Evolutionary conservation across 1,140 invertebrate species (phyloP).

Genomic region (Eumeta japonica): DNA sequence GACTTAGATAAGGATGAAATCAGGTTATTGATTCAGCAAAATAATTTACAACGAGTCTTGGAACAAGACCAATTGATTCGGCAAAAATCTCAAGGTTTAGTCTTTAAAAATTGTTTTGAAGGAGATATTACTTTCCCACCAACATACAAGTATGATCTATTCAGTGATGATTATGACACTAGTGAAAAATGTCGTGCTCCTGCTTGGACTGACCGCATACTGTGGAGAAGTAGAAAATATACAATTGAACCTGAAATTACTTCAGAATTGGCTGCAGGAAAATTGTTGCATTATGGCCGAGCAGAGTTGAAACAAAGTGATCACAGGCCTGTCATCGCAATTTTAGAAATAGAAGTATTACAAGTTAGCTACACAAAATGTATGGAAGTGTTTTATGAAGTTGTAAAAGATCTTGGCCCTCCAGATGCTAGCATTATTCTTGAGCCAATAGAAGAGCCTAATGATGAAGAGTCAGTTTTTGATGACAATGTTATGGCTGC

Average conservation of each 20-base stretch:
- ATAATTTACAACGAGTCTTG: slow-evolving; percentile 77
- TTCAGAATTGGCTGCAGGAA: slow-evolving; percentile 72
- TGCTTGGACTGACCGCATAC: slow-evolving; percentile 95
- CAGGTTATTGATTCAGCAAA: slow-evolving; percentile 76
- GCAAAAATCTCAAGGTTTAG: slow-evolving; percentile 78
- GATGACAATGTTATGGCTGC: slow-evolving; percentile 72
- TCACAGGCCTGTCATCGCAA: slow-evolving; percentile 90
- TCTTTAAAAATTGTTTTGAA: slow-evolving; percentile 94
- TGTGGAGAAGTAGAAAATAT: slow-evolving; percentile 82
- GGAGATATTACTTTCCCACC: slow-evolving; percentile 91
- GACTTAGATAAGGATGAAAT: slow-evolving; percentile 95
- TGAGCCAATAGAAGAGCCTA: slow-evolving; percentile 54
- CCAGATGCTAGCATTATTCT: slow-evolving; percentile 93
- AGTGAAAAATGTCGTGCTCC: slow-evolving; percentile 96
- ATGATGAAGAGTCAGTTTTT: slow-evolving; percentile 56
- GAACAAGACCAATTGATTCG: slow-evolving; percentile 87
- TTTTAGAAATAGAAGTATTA: slow-evolving; percentile 85
- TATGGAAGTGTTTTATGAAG: slow-evolving; percentile 76
- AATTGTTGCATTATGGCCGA: slow-evolving; percentile 84
- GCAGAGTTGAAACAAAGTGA: slow-evolving; percentile 97
- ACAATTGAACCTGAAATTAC: slow-evolving; percentile 66
- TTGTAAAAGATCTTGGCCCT: slow-evolving; percentile 86
- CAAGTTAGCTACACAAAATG: slow-evolving; percentile 74
- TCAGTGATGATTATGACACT: slow-evolving; percentile 98
- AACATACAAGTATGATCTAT: slow-evolving; percentile 99